Evolutionary conservation across 2,797 vertebrate species (phyloP), one percentile per base, ranked within the genome.

Genomic region (Pseudotriccus pelzelni): DNA sequence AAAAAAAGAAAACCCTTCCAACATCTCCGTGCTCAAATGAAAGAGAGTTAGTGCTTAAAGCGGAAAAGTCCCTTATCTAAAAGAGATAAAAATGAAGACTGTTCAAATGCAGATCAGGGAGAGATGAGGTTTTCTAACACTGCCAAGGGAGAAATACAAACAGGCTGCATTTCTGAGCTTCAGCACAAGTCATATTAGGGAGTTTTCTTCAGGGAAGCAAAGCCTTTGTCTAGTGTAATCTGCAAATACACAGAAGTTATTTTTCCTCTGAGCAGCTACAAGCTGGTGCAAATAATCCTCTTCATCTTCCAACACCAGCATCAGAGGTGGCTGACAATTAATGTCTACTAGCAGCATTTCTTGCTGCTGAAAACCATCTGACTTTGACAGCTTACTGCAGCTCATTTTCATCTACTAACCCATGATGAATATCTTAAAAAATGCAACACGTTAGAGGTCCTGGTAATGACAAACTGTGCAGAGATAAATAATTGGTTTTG

Each of bases 231-330:
- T 68, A 87, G 58, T 37, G 68, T 96, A 95, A 96, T 70, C 91
- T 95, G 91, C 91, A 90, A 96, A 81, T 46, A 52, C 23, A 74
- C 72, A 93, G 69, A 85, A 87, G 75, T 67, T 96, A 73, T 79
- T 96, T 95, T 95, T 78, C 53, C 55, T 97, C 70, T 70, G 74
- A 89, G 83, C 89, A 92, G 68, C 72, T 94, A 93, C 91, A 91
- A 94, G 50, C 93, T 86, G 92, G 75, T 96, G 89, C 90, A 97
- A 93, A 96, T 83, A 96, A 90, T 90, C 86, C 89, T 94, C 90
- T 94, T 94, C 72, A 81, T 93, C 93, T 91, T 97, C 80, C 85
- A 97, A 76, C 90, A 97, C 67, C 93, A 95, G 89, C 91, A 43
- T 52, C 87, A 94, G 16, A 64, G 73, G 85, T 93, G 84, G 87